Evolutionary conservation across 1,140 invertebrate genomes (phyloP).

Genomic region (Semibalanus balanoides): DNA sequence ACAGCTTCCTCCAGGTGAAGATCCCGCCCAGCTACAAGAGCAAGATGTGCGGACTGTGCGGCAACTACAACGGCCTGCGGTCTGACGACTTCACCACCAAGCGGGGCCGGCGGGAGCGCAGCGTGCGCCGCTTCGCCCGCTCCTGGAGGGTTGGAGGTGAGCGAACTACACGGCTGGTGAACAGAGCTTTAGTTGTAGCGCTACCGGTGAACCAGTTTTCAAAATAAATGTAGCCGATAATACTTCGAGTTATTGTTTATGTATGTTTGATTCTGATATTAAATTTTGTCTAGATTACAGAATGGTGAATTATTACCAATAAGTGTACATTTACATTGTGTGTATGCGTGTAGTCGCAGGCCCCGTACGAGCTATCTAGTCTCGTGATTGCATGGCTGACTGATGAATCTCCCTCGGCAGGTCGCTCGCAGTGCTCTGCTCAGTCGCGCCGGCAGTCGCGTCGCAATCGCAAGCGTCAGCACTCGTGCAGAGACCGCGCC

Average conservation of each 20-base stretch:
- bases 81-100: slow-evolving; percentile 34
- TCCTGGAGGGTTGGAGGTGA: slow-evolving; percentile 72
- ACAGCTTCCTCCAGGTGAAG: slow-evolving; percentile 77
- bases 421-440: slow-evolving; percentile 5
- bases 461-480: slow-evolving; percentile 9
- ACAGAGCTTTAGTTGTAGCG: no score
- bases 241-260: no score
- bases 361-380: no score
- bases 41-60: slow-evolving; percentile 75
- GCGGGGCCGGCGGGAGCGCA: slow-evolving; percentile 38
- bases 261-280: no score
- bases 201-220: no score
- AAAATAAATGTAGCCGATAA: no score
- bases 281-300: no score
- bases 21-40: slow-evolving; percentile 63
- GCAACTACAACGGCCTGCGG: slow-evolving; percentile 71
- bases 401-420: not conserved
- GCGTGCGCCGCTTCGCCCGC: slow-evolving; percentile 46
- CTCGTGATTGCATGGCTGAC: no score
- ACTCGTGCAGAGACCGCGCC: slow-evolving; percentile 23
- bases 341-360: no score
- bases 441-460: slow-evolving; percentile 14
- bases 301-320: no score
- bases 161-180: no score
- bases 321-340: no score